Conservation (phyloP, 2,113 vertebrate genomes). For the Coryphaenoides rupestris region DNA sequence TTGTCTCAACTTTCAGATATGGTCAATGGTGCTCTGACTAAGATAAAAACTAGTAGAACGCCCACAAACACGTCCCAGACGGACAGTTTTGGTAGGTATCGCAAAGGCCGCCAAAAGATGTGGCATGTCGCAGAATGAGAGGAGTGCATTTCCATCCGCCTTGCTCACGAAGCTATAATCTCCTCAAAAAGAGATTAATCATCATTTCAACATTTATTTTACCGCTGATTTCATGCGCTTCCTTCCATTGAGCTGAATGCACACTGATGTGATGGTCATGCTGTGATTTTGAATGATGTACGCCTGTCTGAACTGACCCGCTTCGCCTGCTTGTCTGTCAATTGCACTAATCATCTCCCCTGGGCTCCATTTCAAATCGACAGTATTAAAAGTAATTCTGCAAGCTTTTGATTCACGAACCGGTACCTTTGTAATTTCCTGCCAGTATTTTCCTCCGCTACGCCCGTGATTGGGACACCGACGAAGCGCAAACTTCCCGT, state of each 20-base stretch:
- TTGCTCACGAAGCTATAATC: constrained; percentile 6
- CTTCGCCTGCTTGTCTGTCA: constrained; percentile 20
- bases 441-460: constrained; percentile 77
- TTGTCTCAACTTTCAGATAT: constrained; percentile 90
- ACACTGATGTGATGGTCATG: background rate
- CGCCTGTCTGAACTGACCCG: constrained; percentile 9
- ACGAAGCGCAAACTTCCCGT: constrained; percentile 85
- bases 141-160: constrained; percentile 14
- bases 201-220: constrained; percentile 15
- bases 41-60: constrained; percentile 91
- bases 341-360: constrained; percentile 21
- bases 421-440: constrained; percentile 23
- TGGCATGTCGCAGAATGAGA: constrained; percentile 22
- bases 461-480: constrained; percentile 85
- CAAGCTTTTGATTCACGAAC: background rate
- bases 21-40: constrained; percentile 95
- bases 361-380: background rate
- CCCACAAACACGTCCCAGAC: constrained; percentile 81
- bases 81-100: constrained; percentile 83
- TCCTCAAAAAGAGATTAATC: constrained; percentile 2
- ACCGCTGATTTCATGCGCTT: background rate
- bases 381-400: constrained; percentile 4
- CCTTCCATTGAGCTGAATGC: background rate
- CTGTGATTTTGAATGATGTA: constrained; percentile 18
- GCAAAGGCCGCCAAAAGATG: constrained; percentile 4